A percentile compares a stretch with the other conserved stretches of the same genome.
Conservation (phyloP, 2,797 vertebrate genomes). For the Mastacembelus armatus region DNA sequence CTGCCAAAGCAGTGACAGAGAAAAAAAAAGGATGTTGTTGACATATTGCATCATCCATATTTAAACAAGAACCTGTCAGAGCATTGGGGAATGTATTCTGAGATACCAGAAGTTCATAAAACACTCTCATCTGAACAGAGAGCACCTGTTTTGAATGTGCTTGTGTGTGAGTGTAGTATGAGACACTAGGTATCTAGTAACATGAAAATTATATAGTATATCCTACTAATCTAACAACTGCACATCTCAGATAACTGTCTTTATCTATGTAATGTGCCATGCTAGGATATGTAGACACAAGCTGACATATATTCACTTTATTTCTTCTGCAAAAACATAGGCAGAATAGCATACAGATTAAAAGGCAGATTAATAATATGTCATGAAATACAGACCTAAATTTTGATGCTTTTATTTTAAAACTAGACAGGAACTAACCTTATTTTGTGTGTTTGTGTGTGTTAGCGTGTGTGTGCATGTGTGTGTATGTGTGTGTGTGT, state of each 20-base stretch:
- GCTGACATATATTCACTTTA: background rate
- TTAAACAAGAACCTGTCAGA: constrained; percentile 12
- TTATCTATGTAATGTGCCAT: background rate
- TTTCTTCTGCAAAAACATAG: background rate
- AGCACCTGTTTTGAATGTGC: constrained; percentile 8
- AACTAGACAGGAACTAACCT: constrained; percentile 1
- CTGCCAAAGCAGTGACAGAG: background rate
- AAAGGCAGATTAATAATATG: background rate
- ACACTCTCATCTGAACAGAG: constrained; percentile 1
- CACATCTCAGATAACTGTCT: background rate
- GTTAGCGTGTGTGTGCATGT: constrained; percentile 28
- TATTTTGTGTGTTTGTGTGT: constrained; percentile 20
- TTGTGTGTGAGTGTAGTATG: background rate
- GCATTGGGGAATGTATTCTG: constrained; percentile 35
- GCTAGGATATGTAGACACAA: background rate
- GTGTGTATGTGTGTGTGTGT: constrained; percentile 14
- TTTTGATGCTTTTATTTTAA: background rate
- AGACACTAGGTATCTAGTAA: constrained; percentile 17
- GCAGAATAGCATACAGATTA: background rate
- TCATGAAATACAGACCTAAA: background rate
- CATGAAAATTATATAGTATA: constrained; percentile 3
- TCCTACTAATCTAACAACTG: constrained; percentile 6
- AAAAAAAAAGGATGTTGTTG: background rate
- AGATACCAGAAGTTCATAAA: constrained; percentile 13
- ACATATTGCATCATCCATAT: constrained; percentile 17